Evolutionary conservation across 2,888 invertebrate genomes (phyloP), one percentile per base, ranked within the genome.

Genomic region (Melipona bicolor): DNA sequence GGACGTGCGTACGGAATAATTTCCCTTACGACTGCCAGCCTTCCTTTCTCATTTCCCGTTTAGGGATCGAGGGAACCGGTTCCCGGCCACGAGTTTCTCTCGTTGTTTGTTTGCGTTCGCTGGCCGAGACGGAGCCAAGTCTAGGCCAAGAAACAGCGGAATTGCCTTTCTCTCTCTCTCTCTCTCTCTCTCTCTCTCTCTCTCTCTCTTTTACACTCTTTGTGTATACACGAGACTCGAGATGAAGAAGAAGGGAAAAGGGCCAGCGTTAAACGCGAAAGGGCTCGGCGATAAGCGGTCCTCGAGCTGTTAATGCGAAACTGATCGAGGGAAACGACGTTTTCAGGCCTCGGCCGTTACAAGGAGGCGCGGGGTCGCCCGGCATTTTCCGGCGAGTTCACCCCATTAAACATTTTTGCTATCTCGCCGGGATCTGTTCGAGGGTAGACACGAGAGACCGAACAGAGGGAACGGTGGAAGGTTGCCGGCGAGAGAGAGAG

Each of bases 321-420:
- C 90, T 91, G 91, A 93, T 93, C 92, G 92, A 90, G 90, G 90
- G 85, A 91, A 90, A 91, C 91, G 92, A 92, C 92, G 90, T 91
- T 91, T 90, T 89, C 88, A 86, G 89, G 88, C 62, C 70, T 64
- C 3, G 36, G 83, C 83, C 76, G 89, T 79, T 89, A 89, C 88
- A 88, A 91, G 90, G 71, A 86, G 91, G 90, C 89, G 90, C 90
- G 91, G 43, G 89, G 89, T 88, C 88, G 88, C 84, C 89, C 81
- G 91, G 92, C 92, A 94, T 94, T 94, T 94, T 94, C 94, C 93
- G 89, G 88, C 90, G 94, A 94, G 93, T 94, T 94, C 94, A 94
- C 94, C 92, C 94, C 94, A 94, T 94, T 94, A 94, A 93, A 93
- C 93, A 93, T 94, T 93, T 93, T 92, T 92, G 91, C 93, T 94